A percentile compares a stretch with the other conserved stretches of the same genome.
Evolutionary conservation across 2,113 vertebrate species (phyloP).

Genomic region (Apteryx mantelli): DNA sequence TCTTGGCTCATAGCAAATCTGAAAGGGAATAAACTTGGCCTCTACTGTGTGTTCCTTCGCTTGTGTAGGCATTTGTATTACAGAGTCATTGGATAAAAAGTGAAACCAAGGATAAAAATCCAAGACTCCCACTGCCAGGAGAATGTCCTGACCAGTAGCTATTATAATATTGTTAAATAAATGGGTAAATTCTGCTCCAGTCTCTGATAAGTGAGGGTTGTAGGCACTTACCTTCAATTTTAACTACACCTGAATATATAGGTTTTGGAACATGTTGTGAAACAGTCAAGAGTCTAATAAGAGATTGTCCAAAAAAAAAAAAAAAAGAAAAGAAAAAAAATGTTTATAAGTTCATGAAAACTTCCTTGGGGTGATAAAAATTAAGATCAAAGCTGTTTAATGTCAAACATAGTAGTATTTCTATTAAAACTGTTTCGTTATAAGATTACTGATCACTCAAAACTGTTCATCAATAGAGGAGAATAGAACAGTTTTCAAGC

Average conservation of each 20-base stretch:
- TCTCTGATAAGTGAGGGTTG: neutral
- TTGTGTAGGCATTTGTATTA: neutral
- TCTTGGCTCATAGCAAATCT: neutral
- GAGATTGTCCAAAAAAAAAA: no score
- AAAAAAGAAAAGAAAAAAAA: no score
- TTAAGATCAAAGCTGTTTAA: neutral
- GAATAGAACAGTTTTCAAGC: neutral
- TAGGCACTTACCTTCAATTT: neutral
- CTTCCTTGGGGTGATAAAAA: neutral
- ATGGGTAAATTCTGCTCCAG: neutral
- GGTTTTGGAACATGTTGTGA: neutral
- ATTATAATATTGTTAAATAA: neutral
- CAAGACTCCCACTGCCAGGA: neutral
- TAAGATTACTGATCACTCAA: neutral
- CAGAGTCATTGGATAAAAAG: neutral
- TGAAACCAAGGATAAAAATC: neutral
- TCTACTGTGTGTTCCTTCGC: neutral
- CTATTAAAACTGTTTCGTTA: neutral
- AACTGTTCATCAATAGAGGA: neutral
- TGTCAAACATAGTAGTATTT: neutral
- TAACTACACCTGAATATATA: neutral
- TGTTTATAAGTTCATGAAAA: neutral
- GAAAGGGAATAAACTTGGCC: neutral
- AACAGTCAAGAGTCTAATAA: neutral
- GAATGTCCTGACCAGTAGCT: neutral